Evolutionary conservation across 2,113 vertebrate genomes (phyloP), one percentile per base, ranked within the genome.

Genomic region (Argyrosomus japonicus): DNA sequence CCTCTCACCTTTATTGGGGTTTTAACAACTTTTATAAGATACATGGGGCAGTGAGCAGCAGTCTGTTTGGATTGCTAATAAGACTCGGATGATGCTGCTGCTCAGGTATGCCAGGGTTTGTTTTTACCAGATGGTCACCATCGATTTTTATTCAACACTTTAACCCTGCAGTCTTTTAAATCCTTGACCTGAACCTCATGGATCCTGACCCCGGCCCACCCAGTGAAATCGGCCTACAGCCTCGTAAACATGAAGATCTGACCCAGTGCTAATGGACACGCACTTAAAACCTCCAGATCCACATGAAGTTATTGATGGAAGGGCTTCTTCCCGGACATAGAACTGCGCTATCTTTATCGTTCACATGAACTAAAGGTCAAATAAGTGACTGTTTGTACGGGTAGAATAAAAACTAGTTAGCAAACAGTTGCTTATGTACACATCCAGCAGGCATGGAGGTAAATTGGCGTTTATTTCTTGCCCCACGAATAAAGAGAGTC

Each of bases 11-110:
- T 83, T 88, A 84, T 73, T 79, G 73, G 70, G 68, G 69, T 88
- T 78, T 80, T 79, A 88, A 79, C 74, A 81, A 68, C 75, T 84
- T 83, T 82, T 87, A 85, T 77, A 74, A 87, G 62, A 67, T 81
- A n/a, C 54, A 25, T 0, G 0, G 71, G 61, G 68, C 60, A 67
- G 58, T 5, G 62, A 76, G 81, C 68, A 15, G 85, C 40, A 50
- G 50, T 61, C 72, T 81, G 80, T 88, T 83, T 92, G 75, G 79
- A 77, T 84, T 81, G 48, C 71, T 82, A 82, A 84, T 73, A 29
- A 86, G 79, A 64, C 48, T 61, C 1, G 5, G 71, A n/a, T 57
- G 12, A 56, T 45, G 6, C 36, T 17, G 83, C 58, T 27, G 53
- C 67, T 81, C 32, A 1, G 15, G 14, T 47, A 67, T 23, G 27